A percentile compares a stretch with the other conserved stretches of the same genome.
Conservation (phyloP, 2,113 vertebrate genomes). For the Stegastes partitus region DNA sequence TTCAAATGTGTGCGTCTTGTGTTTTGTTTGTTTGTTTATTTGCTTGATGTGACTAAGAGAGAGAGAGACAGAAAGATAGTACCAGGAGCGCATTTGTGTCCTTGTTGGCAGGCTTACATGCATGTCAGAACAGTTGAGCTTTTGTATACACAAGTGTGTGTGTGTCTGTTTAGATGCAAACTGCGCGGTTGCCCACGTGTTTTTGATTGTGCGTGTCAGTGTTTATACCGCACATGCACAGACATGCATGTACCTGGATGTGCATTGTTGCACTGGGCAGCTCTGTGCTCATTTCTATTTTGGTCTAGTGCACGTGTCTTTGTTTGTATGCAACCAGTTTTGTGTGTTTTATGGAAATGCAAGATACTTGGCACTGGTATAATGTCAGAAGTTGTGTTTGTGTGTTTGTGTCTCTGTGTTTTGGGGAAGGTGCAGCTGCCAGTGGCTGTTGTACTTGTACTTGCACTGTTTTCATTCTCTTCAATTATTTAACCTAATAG, state of each 20-base stretch:
- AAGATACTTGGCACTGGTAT: neutral
- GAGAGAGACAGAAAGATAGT: neutral
- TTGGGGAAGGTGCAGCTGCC: constrained; percentile 8
- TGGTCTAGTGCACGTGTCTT: neutral
- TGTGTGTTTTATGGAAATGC: constrained; percentile 14
- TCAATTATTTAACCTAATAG: constrained; percentile 62
- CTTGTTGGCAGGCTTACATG: constrained; percentile 42
- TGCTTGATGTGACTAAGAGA: neutral
- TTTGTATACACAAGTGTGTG: constrained; percentile 31
- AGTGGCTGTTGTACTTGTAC: constrained; percentile 15
- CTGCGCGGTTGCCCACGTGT: constrained; percentile 10
- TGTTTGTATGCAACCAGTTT: constrained; percentile 16
- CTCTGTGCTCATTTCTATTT: constrained; percentile 15
- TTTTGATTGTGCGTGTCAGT: constrained; percentile 4
- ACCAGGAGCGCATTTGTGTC: constrained; percentile 49
- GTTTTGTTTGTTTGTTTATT: constrained; percentile 35
- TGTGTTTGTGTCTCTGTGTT: neutral
- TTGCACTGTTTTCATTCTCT: constrained; percentile 50
- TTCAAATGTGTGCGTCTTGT: neutral
- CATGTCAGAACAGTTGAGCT: constrained; percentile 50
- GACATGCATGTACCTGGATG: neutral
- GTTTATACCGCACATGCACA: neutral
- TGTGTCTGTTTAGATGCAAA: constrained; percentile 1
- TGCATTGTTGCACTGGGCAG: neutral
- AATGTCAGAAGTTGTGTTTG: constrained; percentile 14